Evolutionary conservation across 1,140 invertebrate species (phyloP), one percentile per base, ranked within the genome.

Genomic region (Aphelenchoides fujianensis): DNA sequence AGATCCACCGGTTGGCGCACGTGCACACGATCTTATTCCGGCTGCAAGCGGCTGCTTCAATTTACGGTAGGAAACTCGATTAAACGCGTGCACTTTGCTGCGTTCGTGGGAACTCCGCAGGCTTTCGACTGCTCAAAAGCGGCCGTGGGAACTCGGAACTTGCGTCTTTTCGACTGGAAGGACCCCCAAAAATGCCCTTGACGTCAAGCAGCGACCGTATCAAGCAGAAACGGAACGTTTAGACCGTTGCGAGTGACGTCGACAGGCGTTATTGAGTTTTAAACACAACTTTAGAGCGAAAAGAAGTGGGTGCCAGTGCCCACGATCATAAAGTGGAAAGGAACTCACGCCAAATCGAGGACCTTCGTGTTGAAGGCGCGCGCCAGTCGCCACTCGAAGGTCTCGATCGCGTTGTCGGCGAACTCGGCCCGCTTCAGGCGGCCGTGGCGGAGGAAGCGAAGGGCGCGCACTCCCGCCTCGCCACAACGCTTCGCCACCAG

Each of bases 1-100:
- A 2, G n/a, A 61, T 61, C 59, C 59, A 61, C 2, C n/a, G 31
- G 27, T 61, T 61, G 27, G n/a, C 36, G 27, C 59, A 61, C 1
- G 59, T 19, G 59, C 59, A 61, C 16, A 31, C 2, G 2, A 61
- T 31, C 1, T n/a, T n/a, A 34, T 61, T 61, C 2, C 36, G 31
- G n/a, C 59, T 61, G 23, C 57, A 61, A 61, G 2, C 28, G 31
- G n/a, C n/a, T n/a, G n/a, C n/a, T n/a, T n/a, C n/a, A n/a, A n/a
- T n/a, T n/a, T n/a, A n/a, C n/a, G n/a, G n/a, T n/a, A n/a, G n/a
- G n/a, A n/a, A n/a, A n/a, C n/a, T n/a, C n/a, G n/a, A n/a, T n/a
- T n/a, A n/a, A n/a, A n/a, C n/a, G n/a, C n/a, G n/a, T n/a, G n/a
- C n/a, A n/a, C n/a, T n/a, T n/a, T n/a, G n/a, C n/a, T n/a, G n/a